Percentiles rank a stretch among this genome's conserved stretches.
Evolutionary conservation across 2,888 invertebrate species (phyloP).

Genomic region (Ditylenchus weischeri): DNA sequence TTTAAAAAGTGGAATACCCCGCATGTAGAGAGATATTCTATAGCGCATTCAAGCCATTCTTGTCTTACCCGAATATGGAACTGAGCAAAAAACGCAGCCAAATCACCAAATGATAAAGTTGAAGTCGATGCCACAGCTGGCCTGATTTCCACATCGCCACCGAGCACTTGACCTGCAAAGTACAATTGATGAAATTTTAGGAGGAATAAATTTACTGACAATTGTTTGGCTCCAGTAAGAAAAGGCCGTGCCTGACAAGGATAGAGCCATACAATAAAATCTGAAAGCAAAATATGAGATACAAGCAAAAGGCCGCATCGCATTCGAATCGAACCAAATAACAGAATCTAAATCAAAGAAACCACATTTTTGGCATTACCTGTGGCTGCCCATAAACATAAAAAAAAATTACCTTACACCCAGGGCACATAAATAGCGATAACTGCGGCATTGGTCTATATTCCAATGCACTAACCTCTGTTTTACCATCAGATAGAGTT

Average conservation of each 20-base stretch:
- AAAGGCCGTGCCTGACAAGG: background rate
- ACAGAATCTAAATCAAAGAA: too few relatives aligned
- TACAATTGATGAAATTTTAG: too few relatives aligned
- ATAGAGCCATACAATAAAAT: background rate
- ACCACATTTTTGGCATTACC: too few relatives aligned
- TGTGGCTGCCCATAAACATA: too few relatives aligned
- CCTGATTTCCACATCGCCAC: too few relatives aligned
- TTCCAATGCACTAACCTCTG: background rate
- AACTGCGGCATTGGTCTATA: background rate
- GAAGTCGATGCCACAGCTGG: too few relatives aligned
- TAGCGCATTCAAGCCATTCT: slow-evolving; percentile 8
- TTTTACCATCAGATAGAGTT: background rate
- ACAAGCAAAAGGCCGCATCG: background rate
- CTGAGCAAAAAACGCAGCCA: background rate
- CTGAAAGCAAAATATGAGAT: too few relatives aligned
- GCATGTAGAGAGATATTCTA: background rate
- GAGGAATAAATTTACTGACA: background rate
- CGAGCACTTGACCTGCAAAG: too few relatives aligned
- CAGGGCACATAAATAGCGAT: background rate
- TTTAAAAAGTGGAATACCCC: background rate
- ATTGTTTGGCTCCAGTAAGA: background rate
- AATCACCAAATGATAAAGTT: too few relatives aligned
- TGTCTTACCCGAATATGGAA: background rate
- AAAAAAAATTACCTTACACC: background rate
- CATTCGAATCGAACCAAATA: background rate